These are phyloP conservation scores for Prunella himalayana DNA, from an alignment of 2,113 vertebrate genomes.

Conservation along the genomic window DNA sequence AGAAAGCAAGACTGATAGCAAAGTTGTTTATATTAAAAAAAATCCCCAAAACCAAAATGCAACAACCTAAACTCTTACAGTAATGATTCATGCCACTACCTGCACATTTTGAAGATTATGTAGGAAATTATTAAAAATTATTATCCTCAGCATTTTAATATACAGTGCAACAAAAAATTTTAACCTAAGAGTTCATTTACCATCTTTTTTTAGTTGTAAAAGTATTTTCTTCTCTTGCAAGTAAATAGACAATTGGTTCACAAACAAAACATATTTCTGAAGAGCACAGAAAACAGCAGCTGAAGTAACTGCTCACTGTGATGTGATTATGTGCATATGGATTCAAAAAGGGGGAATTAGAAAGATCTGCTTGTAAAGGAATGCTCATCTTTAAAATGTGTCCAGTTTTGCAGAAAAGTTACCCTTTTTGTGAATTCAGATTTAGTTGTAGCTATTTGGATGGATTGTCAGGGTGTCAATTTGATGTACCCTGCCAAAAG, in stretches of 20 bases:
- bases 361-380: background rate
- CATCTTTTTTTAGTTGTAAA: background rate
- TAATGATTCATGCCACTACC: background rate
- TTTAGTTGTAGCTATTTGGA: background rate
- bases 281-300: background rate
- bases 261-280: background rate
- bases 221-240: background rate
- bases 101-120: background rate
- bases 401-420: background rate
- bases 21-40: background rate
- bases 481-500: background rate
- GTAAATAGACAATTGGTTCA: background rate
- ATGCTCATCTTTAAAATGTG: background rate
- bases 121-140: background rate
- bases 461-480: background rate
- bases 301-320: background rate
- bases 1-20: background rate
- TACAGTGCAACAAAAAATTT: no score
- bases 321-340: background rate
- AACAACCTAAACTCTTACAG: background rate
- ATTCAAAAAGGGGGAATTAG: background rate
- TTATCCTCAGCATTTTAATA: background rate
- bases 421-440: background rate
- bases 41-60: background rate
- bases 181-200: background rate